Conservation (phyloP, 1,140 invertebrate genomes). For the Drosophila sulfurigaster region DNA sequence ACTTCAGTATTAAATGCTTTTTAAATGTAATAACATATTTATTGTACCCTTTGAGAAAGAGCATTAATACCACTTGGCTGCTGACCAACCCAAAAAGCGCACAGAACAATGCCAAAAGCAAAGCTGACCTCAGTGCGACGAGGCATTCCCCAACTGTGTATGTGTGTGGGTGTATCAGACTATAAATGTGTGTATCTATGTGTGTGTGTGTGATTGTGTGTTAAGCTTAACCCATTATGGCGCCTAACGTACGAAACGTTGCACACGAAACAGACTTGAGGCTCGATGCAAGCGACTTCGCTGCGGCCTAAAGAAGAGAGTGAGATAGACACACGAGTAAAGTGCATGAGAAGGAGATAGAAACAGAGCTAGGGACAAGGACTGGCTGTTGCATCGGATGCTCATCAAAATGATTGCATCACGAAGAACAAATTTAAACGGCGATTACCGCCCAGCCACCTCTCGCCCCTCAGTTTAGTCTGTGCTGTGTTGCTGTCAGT, state of each 20-base stretch:
- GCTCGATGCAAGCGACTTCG: background rate
- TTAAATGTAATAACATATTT: slow-evolving; percentile 2
- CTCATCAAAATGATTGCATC: slow-evolving; percentile 81
- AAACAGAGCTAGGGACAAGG: slow-evolving; percentile 5
- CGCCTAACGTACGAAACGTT: slow-evolving; percentile 69
- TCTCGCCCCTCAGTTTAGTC: background rate
- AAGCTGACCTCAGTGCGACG: slow-evolving; percentile 60
- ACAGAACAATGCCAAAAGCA: slow-evolving; percentile 55
- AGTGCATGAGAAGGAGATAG: background rate
- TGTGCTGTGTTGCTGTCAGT: slow-evolving; percentile 22
- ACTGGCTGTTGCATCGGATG: slow-evolving; percentile 41
- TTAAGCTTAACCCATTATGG: slow-evolving; percentile 73
- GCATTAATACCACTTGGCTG: slow-evolving; percentile 19
- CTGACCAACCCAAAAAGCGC: slow-evolving; percentile 56
- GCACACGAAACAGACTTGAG: slow-evolving; percentile 19
- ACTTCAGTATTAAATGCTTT: background rate
- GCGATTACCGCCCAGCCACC: slow-evolving; percentile 62
- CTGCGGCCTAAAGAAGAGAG: background rate
- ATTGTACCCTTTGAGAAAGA: slow-evolving; percentile 16
- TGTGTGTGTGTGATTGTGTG: slow-evolving; percentile 49
- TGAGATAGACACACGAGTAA: background rate
- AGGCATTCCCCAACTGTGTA: slow-evolving; percentile 5
- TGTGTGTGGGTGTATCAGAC: slow-evolving; percentile 24
- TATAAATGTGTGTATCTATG: slow-evolving; percentile 4
- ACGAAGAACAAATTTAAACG: slow-evolving; percentile 82